phyloP scores from a whole-genome alignment of 2,113 vertebrate genomes.

The cattle (Bos taurus) region DNA sequence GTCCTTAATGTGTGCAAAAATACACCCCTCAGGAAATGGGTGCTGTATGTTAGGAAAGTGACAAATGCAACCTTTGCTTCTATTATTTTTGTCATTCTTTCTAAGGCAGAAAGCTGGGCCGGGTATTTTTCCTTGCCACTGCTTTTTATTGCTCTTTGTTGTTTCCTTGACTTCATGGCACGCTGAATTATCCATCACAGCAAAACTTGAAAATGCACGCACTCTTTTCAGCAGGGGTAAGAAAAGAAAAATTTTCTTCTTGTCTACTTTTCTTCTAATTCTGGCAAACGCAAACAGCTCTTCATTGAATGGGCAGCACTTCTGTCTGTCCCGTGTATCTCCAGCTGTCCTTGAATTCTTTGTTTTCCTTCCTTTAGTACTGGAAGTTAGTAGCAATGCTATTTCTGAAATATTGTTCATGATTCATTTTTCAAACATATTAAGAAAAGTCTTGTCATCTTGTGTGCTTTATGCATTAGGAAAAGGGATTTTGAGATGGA shows the following conservation, averaged over 20 bases:
- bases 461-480: not conserved
- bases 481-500: slow-evolving; percentile 16
- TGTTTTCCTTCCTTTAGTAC: not conserved
- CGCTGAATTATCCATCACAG: not conserved
- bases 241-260: not conserved
- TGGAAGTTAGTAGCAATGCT: not conserved
- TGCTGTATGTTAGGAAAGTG: not conserved
- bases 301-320: not conserved
- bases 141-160: not conserved
- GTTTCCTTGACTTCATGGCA: slow-evolving; percentile 25
- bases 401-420: slow-evolving; percentile 31
- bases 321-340: not conserved
- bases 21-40: not conserved
- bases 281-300: not conserved
- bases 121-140: not conserved
- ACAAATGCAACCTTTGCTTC: not conserved
- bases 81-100: not conserved
- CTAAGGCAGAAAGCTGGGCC: not conserved
- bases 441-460: slow-evolving; percentile 16
- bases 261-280: not conserved
- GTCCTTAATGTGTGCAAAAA: not conserved
- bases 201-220: not conserved
- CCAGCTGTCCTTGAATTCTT: slow-evolving; percentile 31
- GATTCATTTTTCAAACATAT: slow-evolving; percentile 26
- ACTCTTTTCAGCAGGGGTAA: not conserved